phyloP scores from a whole-genome alignment of 2,113 vertebrate species.

The Corythoichthys haematopterus region DNA sequence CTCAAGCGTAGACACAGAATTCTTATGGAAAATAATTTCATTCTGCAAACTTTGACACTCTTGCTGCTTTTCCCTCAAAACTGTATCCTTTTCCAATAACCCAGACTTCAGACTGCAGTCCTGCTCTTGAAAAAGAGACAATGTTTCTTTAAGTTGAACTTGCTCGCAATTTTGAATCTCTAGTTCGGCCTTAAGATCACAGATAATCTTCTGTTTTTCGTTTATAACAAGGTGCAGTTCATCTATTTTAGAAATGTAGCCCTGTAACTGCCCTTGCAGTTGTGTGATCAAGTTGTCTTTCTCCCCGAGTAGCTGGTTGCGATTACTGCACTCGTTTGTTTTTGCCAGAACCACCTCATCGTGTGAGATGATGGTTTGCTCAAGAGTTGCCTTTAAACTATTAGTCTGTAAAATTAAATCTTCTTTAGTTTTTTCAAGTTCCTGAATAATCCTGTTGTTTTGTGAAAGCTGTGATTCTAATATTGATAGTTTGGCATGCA shows the following conservation, averaged over 20 bases:
- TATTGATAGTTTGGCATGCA: slow-evolving; percentile 57
- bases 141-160: slow-evolving; percentile 58
- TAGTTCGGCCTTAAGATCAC: slow-evolving; percentile 48
- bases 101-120: slow-evolving; percentile 55
- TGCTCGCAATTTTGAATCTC: slow-evolving; percentile 55
- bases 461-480: slow-evolving; percentile 55
- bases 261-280: slow-evolving; percentile 62
- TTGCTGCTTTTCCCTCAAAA: slow-evolving; percentile 59
- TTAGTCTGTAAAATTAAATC: slow-evolving; percentile 53
- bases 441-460: slow-evolving; percentile 50
- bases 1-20: slow-evolving; percentile 36
- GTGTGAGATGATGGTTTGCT: slow-evolving; percentile 69
- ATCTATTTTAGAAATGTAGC: slow-evolving; percentile 58
- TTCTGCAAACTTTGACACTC: slow-evolving; percentile 49
- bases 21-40: slow-evolving; percentile 50
- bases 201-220: slow-evolving; percentile 57
- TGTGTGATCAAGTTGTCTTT: slow-evolving; percentile 52
- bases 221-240: slow-evolving; percentile 40
- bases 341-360: slow-evolving; percentile 71
- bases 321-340: slow-evolving; percentile 67
- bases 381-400: slow-evolving; percentile 57
- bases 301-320: slow-evolving; percentile 64
- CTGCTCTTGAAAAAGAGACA: slow-evolving; percentile 67
- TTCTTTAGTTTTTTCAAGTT: slow-evolving; percentile 69
- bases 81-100: slow-evolving; percentile 47